Evolutionary conservation across 2,113 vertebrate species (phyloP).

Genomic region (Malaclemys terrapin): DNA sequence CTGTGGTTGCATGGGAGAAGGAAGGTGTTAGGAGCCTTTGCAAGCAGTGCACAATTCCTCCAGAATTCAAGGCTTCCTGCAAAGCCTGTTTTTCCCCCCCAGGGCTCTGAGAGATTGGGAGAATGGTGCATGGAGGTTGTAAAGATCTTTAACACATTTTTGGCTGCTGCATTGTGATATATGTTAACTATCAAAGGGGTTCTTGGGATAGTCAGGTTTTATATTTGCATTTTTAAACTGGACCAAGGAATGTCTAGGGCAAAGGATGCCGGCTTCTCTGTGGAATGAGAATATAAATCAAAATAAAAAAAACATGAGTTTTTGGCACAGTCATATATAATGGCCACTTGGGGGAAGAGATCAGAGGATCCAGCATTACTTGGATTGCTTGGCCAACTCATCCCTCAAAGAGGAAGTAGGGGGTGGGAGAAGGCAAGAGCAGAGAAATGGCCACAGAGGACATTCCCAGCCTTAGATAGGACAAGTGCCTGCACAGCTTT

Average conservation of each 20-base stretch:
- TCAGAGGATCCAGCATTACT: neutral
- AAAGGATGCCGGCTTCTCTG: neutral
- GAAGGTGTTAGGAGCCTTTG: neutral
- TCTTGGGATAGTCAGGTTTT: neutral
- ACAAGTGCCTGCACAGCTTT: neutral
- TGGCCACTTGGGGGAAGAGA: rapidly evolving
- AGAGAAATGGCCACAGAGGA: neutral
- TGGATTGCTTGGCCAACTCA: neutral
- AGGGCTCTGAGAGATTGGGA: neutral
- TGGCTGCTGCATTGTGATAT: neutral
- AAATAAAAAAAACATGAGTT: neutral
- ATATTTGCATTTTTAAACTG: conserved; percentile 13
- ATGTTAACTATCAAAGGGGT: neutral
- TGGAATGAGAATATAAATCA: neutral
- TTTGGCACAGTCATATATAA: neutral
- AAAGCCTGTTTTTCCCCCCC: neutral
- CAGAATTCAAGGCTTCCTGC: neutral
- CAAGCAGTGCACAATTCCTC: neutral
- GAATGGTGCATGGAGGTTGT: neutral
- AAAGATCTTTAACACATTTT: neutral
- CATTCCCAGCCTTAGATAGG: neutral
- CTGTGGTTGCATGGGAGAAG: neutral
- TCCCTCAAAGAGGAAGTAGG: conserved; percentile 17
- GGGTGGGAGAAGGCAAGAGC: neutral
- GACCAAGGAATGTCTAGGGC: neutral